Evolutionary conservation across 2,113 vertebrate species (phyloP).

Genomic region (Salvator merianae): DNA sequence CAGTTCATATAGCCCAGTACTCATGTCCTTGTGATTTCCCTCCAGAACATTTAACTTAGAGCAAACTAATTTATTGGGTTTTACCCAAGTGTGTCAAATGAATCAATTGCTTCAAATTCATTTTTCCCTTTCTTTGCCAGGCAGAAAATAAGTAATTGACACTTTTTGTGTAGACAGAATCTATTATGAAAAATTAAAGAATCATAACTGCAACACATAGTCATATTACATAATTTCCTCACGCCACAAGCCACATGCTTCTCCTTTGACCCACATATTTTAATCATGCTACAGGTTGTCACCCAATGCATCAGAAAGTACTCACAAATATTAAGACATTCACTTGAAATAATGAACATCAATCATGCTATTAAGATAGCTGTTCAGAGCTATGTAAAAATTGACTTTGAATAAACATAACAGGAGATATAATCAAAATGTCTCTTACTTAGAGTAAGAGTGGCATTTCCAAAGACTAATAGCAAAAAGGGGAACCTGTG

Average conservation of each 20-base stretch:
- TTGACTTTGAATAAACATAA: not conserved
- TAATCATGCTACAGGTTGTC: conserved; percentile 29
- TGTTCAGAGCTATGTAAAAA: conserved; percentile 30
- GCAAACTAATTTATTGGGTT: not conserved
- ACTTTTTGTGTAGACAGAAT: conserved; percentile 9
- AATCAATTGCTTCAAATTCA: conserved; percentile 6
- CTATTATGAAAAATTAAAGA: conserved; percentile 14
- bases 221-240: conserved; percentile 20
- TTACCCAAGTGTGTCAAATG: conserved; percentile 32
- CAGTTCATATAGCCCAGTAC: not conserved
- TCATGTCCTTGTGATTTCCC: conserved; percentile 13
- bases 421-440: conserved; percentile 1
- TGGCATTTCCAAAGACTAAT: not conserved
- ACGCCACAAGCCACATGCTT: conserved; percentile 15
- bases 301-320: conserved; percentile 4
- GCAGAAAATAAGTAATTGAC: conserved; percentile 24
- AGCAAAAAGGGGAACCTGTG: not conserved
- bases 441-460: conserved; percentile 5
- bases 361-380: conserved; percentile 23
- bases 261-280: conserved; percentile 9
- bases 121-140: conserved; percentile 23
- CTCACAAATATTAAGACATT: conserved; percentile 22
- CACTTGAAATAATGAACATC: conserved; percentile 19
- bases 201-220: not conserved
- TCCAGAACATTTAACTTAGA: not conserved